Base-by-base conservation (phyloP, 2,888 invertebrate species). In the Metacarcinus magister region DNA sequence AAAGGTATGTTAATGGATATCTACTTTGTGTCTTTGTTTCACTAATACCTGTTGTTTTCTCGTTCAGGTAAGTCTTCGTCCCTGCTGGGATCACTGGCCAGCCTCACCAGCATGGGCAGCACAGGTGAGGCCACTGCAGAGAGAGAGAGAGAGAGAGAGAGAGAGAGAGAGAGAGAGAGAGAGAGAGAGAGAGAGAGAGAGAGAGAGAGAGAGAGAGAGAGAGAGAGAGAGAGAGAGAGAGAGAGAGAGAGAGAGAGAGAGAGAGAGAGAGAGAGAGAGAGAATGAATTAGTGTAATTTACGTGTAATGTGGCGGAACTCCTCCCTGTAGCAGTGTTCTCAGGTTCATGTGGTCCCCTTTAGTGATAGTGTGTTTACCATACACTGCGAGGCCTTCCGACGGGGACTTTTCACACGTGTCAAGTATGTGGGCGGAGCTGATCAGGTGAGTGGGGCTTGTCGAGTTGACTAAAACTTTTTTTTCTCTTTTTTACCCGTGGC, bases 51-150 rank as follows among this genome's bases (percentile, higher is more conserved):
- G 19, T 92, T 32, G 19, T 92, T 32, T 19, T 28, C 54, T 92
- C 54, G 0, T 95, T 60, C 82, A 94, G 94, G 94, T 94, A 94
- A 94, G 94, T 94, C 94, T 10, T 94, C 94, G 0, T 94, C 94
- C 13, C 67, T 94, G 90, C 67, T 94, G 60, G 94, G 94, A 19
- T 94, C 94, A 0, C 90, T 94, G 90, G 90, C 94, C n/a, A 94
- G 94, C 44, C 94, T 94, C 60, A 82, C 94, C 94, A 94, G 94
- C 60, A 28, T 44, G 67, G 93, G 93, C 44, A 67, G 48, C 48
- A 19, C 48, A 92, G 46, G 48, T 92, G 32, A 92, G 28, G n/a
- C n/a, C 39, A n/a, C 16, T 23, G 75, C n/a, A 23, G 87, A 87
- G 87, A 87, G 87, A 87, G 87, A 87, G 46, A 60, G 48, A 93